These are phyloP conservation scores for Cecidostiba fungosa DNA, from an alignment of 2,888 invertebrate genomes.

Conservation along the genomic window DNA sequence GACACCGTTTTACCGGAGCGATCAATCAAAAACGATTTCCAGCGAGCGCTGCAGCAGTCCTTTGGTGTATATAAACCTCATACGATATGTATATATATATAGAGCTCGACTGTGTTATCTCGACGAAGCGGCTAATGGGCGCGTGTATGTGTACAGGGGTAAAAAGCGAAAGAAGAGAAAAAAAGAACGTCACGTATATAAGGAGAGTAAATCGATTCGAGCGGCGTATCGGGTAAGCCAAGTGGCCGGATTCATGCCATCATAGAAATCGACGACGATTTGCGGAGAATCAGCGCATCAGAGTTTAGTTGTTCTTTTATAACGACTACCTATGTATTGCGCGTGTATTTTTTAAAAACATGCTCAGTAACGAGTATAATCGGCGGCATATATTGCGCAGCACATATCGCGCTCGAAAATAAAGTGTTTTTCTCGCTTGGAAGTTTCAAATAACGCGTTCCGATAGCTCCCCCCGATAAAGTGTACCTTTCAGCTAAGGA, in stretches of 20 bases:
- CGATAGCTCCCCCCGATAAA: background rate
- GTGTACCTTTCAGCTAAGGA: background rate
- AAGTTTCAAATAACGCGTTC: background rate
- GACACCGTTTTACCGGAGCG: background rate
- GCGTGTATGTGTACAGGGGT: background rate
- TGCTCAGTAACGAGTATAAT: no score
- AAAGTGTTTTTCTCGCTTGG: background rate
- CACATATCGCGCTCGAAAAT: background rate
- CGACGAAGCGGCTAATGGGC: slow-evolving; percentile 16
- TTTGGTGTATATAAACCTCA: background rate
- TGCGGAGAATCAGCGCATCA: no score
- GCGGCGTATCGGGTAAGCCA: slow-evolving; percentile 2
- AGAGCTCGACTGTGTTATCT: background rate
- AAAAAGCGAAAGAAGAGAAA: background rate
- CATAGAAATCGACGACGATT: no score
- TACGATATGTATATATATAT: background rate
- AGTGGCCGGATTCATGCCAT: background rate
- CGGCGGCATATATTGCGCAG: background rate
- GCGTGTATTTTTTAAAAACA: background rate
- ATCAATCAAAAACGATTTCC: slow-evolving; percentile 14
- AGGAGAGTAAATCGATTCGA: slow-evolving; percentile 47
- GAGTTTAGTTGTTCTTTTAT: no score
- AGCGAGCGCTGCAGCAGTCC: background rate
- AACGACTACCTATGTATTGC: no score
- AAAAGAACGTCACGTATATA: background rate